A percentile compares a stretch with the other conserved stretches of the same genome.
Evolutionary conservation across 2,113 vertebrate genomes (phyloP).

Genomic region (Sebastes schlegelii): DNA sequence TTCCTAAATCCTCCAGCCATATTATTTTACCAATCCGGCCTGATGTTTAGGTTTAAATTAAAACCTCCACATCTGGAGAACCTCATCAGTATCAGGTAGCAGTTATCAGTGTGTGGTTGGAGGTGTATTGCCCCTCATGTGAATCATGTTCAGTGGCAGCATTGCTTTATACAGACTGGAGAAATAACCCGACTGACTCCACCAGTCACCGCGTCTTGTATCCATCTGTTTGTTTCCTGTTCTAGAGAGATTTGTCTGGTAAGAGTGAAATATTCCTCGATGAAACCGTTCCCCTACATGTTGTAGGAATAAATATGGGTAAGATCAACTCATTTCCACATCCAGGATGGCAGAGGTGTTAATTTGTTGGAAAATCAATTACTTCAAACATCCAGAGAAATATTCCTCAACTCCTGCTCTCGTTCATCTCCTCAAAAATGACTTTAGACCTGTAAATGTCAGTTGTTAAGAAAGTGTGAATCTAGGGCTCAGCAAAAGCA

Average conservation of each 20-base stretch:
- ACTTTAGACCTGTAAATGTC: not conserved
- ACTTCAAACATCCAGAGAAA: not conserved
- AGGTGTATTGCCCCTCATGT: not conserved
- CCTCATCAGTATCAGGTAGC: constrained; percentile 6
- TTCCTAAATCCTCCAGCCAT: constrained; percentile 14
- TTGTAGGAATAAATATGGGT: not conserved
- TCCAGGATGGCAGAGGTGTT: not conserved
- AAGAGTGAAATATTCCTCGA: not conserved
- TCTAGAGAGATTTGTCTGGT: not conserved
- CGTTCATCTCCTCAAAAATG: not conserved
- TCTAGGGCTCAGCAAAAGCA: not conserved
- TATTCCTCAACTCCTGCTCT: not conserved
- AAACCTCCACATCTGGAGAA: not conserved
- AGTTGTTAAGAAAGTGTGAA: not conserved
- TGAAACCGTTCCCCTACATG: not conserved
- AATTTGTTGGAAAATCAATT: not conserved
- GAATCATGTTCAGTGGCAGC: constrained; percentile 9
- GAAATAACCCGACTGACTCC: not conserved
- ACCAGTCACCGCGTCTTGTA: not conserved
- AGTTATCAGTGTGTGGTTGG: not conserved
- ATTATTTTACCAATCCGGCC: not conserved
- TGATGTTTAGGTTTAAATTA: not conserved
- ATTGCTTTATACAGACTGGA: not conserved
- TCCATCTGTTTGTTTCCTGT: not conserved
- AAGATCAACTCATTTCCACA: not conserved